These are phyloP conservation scores for Cerceris ruficornis DNA, from an alignment of 2,888 invertebrate genomes.

Conservation along the genomic window DNA sequence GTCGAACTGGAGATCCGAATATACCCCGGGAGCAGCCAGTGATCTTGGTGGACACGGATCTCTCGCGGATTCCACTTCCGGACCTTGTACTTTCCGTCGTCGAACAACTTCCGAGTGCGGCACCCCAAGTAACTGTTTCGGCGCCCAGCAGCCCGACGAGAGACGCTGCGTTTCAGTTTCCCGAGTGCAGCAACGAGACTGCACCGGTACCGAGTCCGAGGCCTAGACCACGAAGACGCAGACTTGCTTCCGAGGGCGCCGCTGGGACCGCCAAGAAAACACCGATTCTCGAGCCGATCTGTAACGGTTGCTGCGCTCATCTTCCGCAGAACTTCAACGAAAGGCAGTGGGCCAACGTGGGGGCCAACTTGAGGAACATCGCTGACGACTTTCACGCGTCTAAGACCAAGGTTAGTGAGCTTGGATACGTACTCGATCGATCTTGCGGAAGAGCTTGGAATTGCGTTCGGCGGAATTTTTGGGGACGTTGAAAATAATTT, in stretches of 20 bases:
- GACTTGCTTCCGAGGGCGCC: slow-evolving; percentile 77
- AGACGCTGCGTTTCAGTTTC: slow-evolving; percentile 80
- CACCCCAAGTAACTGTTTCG: slow-evolving; percentile 80
- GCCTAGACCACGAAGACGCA: slow-evolving; percentile 79
- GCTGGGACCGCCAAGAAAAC: slow-evolving; percentile 73
- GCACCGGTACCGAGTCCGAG: slow-evolving; percentile 78
- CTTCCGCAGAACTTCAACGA: slow-evolving; percentile 72
- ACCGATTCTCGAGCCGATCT: slow-evolving; percentile 30
- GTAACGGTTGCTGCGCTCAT: slow-evolving; percentile 70
- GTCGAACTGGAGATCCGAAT: slow-evolving; percentile 71
- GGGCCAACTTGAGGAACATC: slow-evolving; percentile 79
- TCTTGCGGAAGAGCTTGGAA: neutral
- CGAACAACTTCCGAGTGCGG: slow-evolving; percentile 76
- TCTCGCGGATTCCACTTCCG: slow-evolving; percentile 77
- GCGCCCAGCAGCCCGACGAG: slow-evolving; percentile 80
- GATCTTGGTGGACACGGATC: slow-evolving; percentile 76
- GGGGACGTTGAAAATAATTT: neutral
- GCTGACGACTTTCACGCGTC: slow-evolving; percentile 80
- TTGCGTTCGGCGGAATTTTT: neutral
- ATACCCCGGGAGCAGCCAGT: slow-evolving; percentile 74
- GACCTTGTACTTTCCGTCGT: slow-evolving; percentile 79
- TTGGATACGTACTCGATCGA: neutral
- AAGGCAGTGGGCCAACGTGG: slow-evolving; percentile 78
- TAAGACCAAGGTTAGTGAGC: slow-evolving; percentile 77
- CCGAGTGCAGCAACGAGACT: slow-evolving; percentile 73